Percentiles rank a stretch among this genome's conserved stretches.
phyloP scores from a whole-genome alignment of 2,888 invertebrate species.

The Trachelus stipa region DNA sequence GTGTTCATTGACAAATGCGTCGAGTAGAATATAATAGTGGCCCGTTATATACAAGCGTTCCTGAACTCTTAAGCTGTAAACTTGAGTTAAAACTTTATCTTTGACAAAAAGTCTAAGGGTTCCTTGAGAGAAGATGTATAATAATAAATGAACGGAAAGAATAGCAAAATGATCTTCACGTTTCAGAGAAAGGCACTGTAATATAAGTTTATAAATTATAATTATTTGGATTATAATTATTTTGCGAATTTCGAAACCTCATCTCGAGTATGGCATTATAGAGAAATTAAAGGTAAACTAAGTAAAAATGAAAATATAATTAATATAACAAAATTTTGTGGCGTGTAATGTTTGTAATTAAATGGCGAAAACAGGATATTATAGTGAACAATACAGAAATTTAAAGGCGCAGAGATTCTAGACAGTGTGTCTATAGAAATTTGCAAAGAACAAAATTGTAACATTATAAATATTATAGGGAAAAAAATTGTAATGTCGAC shows the following conservation, averaged over 20 bases:
- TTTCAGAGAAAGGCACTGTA: background rate
- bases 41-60: background rate
- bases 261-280: background rate
- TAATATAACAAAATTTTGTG: background rate
- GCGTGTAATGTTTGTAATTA: background rate
- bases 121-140: constrained; percentile 6
- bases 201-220: background rate
- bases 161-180: background rate
- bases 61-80: background rate
- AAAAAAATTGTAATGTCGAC: background rate
- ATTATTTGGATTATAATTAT: background rate
- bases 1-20: constrained; percentile 35
- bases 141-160: background rate
- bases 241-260: background rate
- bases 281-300: background rate
- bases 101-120: background rate
- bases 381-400: background rate
- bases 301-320: background rate
- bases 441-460: background rate
- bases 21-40: constrained; percentile 11
- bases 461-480: background rate
- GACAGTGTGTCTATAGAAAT: background rate
- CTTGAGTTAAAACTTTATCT: background rate
- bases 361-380: background rate
- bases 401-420: background rate